A percentile compares a stretch with the other conserved stretches of the same genome.
These are phyloP conservation scores for Nephrotoma appendiculata DNA, from an alignment of 2,888 invertebrate species.

Conservation along the genomic window DNA sequence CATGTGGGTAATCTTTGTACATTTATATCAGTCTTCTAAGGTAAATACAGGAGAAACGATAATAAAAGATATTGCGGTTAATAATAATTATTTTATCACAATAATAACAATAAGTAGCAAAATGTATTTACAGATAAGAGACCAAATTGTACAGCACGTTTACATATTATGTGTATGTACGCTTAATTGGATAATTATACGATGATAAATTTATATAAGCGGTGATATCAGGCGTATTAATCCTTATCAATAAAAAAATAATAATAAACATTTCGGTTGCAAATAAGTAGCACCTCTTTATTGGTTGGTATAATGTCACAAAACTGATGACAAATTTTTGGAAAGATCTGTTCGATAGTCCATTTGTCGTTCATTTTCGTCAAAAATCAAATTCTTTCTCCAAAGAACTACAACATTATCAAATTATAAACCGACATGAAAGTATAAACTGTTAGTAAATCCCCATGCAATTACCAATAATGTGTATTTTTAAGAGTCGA, in stretches of 20 bases:
- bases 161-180: neutral
- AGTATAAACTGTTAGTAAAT: too few species aligned
- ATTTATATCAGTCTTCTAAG: neutral
- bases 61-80: neutral
- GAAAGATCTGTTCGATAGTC: too few species aligned
- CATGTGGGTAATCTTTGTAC: neutral
- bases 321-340: too few species aligned
- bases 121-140: neutral
- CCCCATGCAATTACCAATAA: too few species aligned
- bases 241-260: neutral
- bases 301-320: too few species aligned
- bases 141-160: neutral
- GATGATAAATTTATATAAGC: neutral
- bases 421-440: too few species aligned
- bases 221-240: neutral
- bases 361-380: too few species aligned
- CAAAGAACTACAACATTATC: too few species aligned
- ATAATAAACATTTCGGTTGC: too few species aligned
- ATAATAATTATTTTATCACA: neutral
- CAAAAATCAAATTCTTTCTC: too few species aligned
- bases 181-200: neutral
- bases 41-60: neutral
- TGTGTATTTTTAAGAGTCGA: too few species aligned
- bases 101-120: neutral
- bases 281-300: too few species aligned